These are phyloP conservation scores for Trogon surrucura DNA, from an alignment of 2,113 vertebrate genomes.

Conservation along the genomic window DNA sequence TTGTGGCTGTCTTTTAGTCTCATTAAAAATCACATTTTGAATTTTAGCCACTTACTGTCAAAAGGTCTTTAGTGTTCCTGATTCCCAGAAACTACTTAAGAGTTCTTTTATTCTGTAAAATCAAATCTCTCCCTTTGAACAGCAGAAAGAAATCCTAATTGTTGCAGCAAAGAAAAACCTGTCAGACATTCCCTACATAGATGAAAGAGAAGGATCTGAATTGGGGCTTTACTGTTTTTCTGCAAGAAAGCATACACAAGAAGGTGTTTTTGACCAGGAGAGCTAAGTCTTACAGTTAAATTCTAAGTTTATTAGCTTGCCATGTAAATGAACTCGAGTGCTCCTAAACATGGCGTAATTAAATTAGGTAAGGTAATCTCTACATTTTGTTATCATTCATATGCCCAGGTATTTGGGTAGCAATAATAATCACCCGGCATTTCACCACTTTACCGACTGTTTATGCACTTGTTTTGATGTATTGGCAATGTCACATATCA, in stretches of 20 bases:
- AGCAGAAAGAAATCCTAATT: not conserved
- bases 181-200: not conserved
- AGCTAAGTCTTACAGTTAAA: not conserved
- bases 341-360: not conserved
- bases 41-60: not conserved
- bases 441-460: not conserved
- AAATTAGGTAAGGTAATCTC: not conserved
- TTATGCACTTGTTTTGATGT: not conserved
- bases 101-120: not conserved
- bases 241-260: not conserved
- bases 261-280: not conserved
- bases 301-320: not conserved
- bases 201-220: constrained; percentile 5
- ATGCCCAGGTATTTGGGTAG: not conserved
- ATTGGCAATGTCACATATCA: not conserved
- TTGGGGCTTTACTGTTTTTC: not conserved
- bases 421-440: not conserved
- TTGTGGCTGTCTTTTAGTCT: not conserved
- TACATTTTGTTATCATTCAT: not conserved
- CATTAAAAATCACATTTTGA: not conserved
- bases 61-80: not conserved
- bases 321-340: not conserved
- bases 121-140: not conserved
- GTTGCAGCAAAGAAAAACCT: not conserved
- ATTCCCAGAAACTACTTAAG: not conserved